Base-by-base conservation (phyloP, 2,797 vertebrate species). In the Ambastaia sidthimunki region DNA sequence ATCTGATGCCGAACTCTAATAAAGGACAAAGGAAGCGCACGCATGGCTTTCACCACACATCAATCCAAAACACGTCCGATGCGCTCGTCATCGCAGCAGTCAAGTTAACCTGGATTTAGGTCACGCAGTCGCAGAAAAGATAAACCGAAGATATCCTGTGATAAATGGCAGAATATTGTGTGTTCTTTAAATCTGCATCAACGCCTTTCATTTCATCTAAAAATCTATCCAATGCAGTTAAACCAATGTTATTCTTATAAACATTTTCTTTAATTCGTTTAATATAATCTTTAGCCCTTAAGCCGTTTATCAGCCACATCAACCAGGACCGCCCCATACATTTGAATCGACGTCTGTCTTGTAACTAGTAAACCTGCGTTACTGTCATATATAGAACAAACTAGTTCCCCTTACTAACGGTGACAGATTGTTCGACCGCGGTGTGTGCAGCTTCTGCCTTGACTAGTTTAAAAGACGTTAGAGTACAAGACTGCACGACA, bases 21-120 rank as follows among this genome's bases (percentile, higher is more conserved):
- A 66, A 86, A 91, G 91, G 91, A 93, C 93, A 93, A 93, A 92
- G 90, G 91, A 90, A 87, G 85, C 86, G 87, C 87, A 92, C 89
- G 91, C 92, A 90, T 92, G 92, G 91, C 88, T 78, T 77, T 25
- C 78, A 19, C 50, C 3, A 59, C 34, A 25, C 7, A 16, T 31
- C 9, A 10, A 44, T 54, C 50, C 2, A 23, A 9, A 47, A 34
- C n/a, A 74, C 31, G 52, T 47, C 57, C 74, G 37, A 25, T 44
- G 41, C 41, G 41, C 76, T 34, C 78, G 50, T 65, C 68, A 59
- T 47, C 70, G 7, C 28, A 37, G 59, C 69, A 41, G 62, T 82
- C 78, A 78, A 78, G 60, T 80, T 73, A 83, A 82, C 82, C 80
- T 77, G 85, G 80, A 86, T 86, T 84, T 80, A 80, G 71, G 57